Evolutionary conservation across 2,888 invertebrate genomes (phyloP), one percentile per base, ranked within the genome.

Genomic region (Cotesia congregata): DNA sequence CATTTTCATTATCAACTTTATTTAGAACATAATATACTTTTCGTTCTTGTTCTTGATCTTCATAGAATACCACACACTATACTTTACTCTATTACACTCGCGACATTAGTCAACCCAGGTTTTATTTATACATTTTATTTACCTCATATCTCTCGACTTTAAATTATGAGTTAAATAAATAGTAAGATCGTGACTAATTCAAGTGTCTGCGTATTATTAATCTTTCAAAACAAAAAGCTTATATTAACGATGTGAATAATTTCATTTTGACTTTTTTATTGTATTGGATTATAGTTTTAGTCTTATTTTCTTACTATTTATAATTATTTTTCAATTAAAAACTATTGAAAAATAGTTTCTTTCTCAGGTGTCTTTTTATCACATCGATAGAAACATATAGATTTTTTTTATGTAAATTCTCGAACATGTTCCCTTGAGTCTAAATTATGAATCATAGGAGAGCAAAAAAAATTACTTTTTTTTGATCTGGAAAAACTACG

Each of bases 1-100:
- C 82, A 81, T 82, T 82, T 78, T 72, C 80, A 78, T 80, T 80
- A 80, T 80, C 78, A 79, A 78, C 59, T 50, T 73, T 50, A 67
- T 50, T 12, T 50, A 50, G 12, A 12, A 50, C 50, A 50, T 50
- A 50, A 7, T 62, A n/a, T n/a, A 65, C 77, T 74, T 78, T 76
- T 76, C 79, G 76, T 77, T 67, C 62, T 68, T 69, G 72, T 78
- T 9, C 50, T 50, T 50, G 50, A 12, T 50, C 50, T 7, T 50
- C 12, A 50, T 7, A 50, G 50, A 7, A 50, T 4, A 50, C 72
- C 72, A 15, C 6, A 72, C 68, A 70, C 72, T 38, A 39, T 17
- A 67, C 69, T 38, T 74, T 40, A 62, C 17, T 59, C 60, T 65
- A 60, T 41, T 70, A 12, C 15, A 67, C 50, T 59, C 30, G 50